Evolutionary conservation across 2,888 invertebrate species (phyloP), one percentile per base, ranked within the genome.

Genomic region (Lasius platythorax): DNA sequence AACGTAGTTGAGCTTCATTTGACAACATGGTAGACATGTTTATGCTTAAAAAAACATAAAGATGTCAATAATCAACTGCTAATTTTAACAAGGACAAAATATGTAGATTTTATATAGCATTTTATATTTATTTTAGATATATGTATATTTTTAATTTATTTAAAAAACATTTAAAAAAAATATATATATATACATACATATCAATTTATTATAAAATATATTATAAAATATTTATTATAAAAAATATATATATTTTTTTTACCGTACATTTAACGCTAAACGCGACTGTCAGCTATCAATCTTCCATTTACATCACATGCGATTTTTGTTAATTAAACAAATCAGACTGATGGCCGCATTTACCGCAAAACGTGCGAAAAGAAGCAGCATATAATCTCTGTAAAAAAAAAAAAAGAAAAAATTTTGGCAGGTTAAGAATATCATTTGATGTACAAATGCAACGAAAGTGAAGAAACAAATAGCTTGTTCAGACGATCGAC

Each of bases 1-100:
- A 98, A 81, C 97, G 96, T 91, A 98, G 96, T 95, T 98, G 98
- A 3, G 97, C 97, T 93, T 97, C 97, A 53, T 96, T 95, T 85
- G 96, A 96, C 75, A 96, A 93, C 86, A 94, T 93, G 50, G 95
- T 93, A 83, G 94, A 93, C 95, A 95, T 95, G 61, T 91, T 92
- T 87, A 83, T 90, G 89, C 92, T 94, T 79, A 12, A 90, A 88
- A 64, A 79, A 82, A 76, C 18, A 50, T 6, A 79, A 33, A 37
- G 18, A 15, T 23, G 37, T 11, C 40, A 43, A 56, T 63, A 76
- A 23, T 85, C 56, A 85, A 67, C 6, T 58, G 61, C 1, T 1
- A 33, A 46, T 4, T 23, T 50, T 2, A 9, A 18, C 15, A 40
- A 18, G 8, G 58, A 68, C 8, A 75, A 28, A 18, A 53, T 4